Evolutionary conservation across 2,797 vertebrate species (phyloP).

Genomic region (Gallirallus australis): DNA sequence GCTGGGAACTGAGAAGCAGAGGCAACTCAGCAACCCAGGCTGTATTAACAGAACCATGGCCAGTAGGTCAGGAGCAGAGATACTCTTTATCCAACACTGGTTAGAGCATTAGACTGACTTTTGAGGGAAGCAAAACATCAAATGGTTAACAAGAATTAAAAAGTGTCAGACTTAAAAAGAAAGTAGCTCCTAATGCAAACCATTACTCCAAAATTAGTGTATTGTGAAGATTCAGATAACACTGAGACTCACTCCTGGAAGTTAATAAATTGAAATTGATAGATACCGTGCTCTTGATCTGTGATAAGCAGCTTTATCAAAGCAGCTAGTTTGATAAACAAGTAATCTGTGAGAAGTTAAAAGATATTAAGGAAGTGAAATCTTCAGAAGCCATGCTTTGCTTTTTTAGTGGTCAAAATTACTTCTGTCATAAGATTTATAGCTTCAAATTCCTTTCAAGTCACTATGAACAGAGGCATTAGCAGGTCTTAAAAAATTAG

Average conservation of each 20-base stretch:
- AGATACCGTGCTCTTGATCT: background rate
- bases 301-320: conserved; percentile 43
- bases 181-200: background rate
- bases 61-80: background rate
- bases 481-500: background rate
- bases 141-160: background rate
- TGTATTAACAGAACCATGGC: background rate
- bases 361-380: conserved; percentile 12
- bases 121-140: background rate
- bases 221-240: background rate
- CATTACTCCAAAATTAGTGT: too few relatives aligned
- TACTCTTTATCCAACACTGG: background rate
- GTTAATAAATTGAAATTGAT: background rate
- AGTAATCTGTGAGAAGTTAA: background rate
- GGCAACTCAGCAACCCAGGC: background rate
- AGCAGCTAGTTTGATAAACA: conserved; percentile 41
- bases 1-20: background rate
- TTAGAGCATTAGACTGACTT: background rate
- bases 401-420: background rate
- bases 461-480: background rate
- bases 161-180: background rate
- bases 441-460: background rate
- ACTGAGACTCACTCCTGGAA: background rate
- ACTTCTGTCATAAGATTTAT: background rate
- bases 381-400: background rate